These are phyloP conservation scores for Chelonus insularis DNA, from an alignment of 1,140 invertebrate species.

Conservation along the genomic window DNA sequence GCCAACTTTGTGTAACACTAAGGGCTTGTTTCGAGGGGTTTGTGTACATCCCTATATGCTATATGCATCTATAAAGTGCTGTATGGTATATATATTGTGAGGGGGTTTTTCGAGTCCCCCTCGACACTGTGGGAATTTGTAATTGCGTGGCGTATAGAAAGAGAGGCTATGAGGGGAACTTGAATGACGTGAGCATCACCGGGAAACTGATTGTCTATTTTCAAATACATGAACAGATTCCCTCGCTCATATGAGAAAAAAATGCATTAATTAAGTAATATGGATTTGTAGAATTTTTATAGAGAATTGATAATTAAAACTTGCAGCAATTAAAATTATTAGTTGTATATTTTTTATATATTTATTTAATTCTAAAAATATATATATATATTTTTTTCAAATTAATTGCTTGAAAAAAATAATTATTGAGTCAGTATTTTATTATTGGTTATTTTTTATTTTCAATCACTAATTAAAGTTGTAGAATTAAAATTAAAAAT, in stretches of 20 bases:
- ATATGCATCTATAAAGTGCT: background rate
- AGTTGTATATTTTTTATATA: too few species aligned
- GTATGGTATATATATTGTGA: background rate
- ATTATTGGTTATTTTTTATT: too few species aligned
- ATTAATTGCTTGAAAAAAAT: too few species aligned
- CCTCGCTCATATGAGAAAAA: background rate
- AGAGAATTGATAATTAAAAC: too few species aligned
- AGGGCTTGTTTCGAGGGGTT: background rate
- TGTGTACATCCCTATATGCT: background rate
- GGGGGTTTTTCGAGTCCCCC: constrained; percentile 9
- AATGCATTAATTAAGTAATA: background rate
- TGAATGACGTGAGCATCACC: constrained; percentile 16
- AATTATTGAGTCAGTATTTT: too few species aligned
- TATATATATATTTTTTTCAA: too few species aligned
- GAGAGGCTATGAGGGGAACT: constrained; percentile 17
- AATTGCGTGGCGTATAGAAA: constrained; percentile 44
- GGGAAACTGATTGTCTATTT: constrained; percentile 40
- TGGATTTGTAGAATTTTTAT: too few species aligned
- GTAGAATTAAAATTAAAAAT: too few species aligned
- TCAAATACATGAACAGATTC: constrained; percentile 26
- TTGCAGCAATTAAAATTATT: too few species aligned
- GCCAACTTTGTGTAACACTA: background rate
- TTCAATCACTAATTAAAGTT: too few species aligned
- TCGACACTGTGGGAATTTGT: constrained; percentile 52
- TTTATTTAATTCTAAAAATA: too few species aligned